Evolutionary conservation across 1,140 invertebrate genomes (phyloP).

Genomic region (Colletes gigas): DNA sequence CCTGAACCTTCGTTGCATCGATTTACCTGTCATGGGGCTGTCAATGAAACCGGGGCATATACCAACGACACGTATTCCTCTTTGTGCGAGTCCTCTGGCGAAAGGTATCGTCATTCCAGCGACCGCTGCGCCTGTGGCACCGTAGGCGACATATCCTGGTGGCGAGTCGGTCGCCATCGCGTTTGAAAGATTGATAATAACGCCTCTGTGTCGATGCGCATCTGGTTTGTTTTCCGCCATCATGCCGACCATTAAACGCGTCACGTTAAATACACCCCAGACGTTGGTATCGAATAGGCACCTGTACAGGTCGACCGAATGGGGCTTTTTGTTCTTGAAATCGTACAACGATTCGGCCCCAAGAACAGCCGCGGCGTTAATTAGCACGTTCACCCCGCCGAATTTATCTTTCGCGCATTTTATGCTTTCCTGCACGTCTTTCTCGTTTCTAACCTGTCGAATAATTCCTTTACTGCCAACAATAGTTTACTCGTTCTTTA

Average conservation of each 20-base stretch:
- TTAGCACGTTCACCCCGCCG: conserved; percentile 61
- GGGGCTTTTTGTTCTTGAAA: conserved; percentile 54
- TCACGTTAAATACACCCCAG: conserved; percentile 65
- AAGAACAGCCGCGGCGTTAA: conserved; percentile 58
- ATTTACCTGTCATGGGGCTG: conserved; percentile 58
- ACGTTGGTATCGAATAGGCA: conserved; percentile 56
- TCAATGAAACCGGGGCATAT: conserved; percentile 61
- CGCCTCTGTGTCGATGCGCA: conserved; percentile 60
- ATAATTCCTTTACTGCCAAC: not conserved
- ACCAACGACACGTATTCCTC: conserved; percentile 63
- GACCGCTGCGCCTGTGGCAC: conserved; percentile 54
- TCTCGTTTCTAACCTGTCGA: conserved; percentile 59
- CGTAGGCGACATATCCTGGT: conserved; percentile 57
- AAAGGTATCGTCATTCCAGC: conserved; percentile 67
- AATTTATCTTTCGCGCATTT: conserved; percentile 59
- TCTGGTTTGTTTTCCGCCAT: conserved; percentile 62
- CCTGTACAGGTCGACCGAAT: conserved; percentile 53
- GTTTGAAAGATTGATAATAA: conserved; percentile 67
- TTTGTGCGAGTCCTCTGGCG: conserved; percentile 52
- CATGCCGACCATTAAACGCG: conserved; percentile 53
- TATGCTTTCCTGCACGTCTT: conserved; percentile 55
- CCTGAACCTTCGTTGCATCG: not conserved
- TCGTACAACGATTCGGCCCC: conserved; percentile 47
- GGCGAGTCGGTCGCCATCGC: conserved; percentile 52
- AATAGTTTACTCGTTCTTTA: too few species aligned